Base-by-base conservation (phyloP, 2,113 vertebrate genomes). In the Megaleporinus macrocephalus region DNA sequence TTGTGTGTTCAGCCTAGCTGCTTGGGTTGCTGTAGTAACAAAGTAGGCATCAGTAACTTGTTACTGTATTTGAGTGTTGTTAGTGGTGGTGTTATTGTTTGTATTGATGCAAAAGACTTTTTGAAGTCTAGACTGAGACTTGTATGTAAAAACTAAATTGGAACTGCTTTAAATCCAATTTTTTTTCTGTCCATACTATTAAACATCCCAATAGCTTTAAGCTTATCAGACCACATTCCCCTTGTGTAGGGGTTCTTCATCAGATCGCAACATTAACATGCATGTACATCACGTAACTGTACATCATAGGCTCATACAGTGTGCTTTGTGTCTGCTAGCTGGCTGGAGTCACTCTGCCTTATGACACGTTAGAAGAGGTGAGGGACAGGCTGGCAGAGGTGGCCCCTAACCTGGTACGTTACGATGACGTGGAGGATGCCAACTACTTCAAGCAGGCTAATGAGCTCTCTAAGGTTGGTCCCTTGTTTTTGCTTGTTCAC, bases 401-500 rank as follows among this genome's bases (percentile, higher is more conserved):
- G 3, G 96, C 97, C 72, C 98, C 97, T 75, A 98, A 97, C 83
- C 93, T 99, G 88, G 95, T 98, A 59, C 95, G 97, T 22, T 99
- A 99, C 0, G 94, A 99, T 87, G 96, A 98, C 33, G 91, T 99
- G 1, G 97, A 99, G 87, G 95, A 94, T 86, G 97, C 98, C 0
- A 99, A 99, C 93, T 99, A 98, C 91, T 99, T 99, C 90, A 96
- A 86, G 80, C 97, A 99, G 91, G 95, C 97, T 73, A 95, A 91
- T 72, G 97, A 99, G 73, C 94, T 99, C 1, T 92, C 97, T n/a
- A 93, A 96, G 96, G 96, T 99, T 61, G 87, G 93, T 91, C 27
- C 55, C 49, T 3, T 53, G 59, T 2, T 26, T 13, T 33, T 7
- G 15, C 49, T 36, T 59, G 3, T 63, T 51, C 20, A 36, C 22